A percentile compares a stretch with the other conserved stretches of the same genome.
Evolutionary conservation across 2,888 invertebrate genomes (phyloP).

Genomic region (Steinernema carpocapsae): DNA sequence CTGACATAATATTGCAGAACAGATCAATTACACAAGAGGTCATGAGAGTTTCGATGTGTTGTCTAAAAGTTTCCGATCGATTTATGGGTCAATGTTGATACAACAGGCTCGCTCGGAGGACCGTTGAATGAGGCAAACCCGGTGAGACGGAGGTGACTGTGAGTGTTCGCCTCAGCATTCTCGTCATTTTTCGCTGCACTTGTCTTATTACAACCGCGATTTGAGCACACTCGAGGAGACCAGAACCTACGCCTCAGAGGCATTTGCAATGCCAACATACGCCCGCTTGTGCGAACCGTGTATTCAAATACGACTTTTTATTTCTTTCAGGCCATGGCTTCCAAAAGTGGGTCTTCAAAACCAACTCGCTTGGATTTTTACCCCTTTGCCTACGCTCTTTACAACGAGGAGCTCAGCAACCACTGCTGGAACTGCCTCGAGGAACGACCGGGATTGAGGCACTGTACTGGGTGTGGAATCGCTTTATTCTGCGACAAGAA

Average conservation of each 20-base stretch:
- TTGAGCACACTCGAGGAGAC: conserved; percentile 6
- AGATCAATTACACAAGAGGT: too few relatives aligned
- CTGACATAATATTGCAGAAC: too few relatives aligned
- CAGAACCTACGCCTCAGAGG: neutral
- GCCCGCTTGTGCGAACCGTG: neutral
- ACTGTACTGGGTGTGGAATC: conserved; percentile 57
- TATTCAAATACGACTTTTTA: too few relatives aligned
- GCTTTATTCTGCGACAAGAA: conserved; percentile 63
- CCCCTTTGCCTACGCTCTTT: conserved; percentile 68
- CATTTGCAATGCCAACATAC: neutral
- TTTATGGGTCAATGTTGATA: conserved; percentile 14
- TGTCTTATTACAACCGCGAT: conserved; percentile 16
- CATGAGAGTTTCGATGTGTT: too few relatives aligned
- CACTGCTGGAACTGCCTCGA: conserved; percentile 67
- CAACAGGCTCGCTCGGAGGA: neutral
- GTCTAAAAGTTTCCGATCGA: conserved; percentile 6
- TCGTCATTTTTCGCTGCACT: conserved; percentile 16
- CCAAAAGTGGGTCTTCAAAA: neutral
- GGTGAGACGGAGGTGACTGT: neutral
- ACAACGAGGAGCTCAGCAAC: conserved; percentile 51
- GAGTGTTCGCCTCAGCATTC: conserved; percentile 28
- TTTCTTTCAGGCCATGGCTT: neutral
- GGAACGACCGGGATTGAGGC: conserved; percentile 48
- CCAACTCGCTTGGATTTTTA: conserved; percentile 56
- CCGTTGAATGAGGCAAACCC: neutral